Base-by-base conservation (phyloP, 1,140 invertebrate species). In the Rhyzopertha dominica region DNA sequence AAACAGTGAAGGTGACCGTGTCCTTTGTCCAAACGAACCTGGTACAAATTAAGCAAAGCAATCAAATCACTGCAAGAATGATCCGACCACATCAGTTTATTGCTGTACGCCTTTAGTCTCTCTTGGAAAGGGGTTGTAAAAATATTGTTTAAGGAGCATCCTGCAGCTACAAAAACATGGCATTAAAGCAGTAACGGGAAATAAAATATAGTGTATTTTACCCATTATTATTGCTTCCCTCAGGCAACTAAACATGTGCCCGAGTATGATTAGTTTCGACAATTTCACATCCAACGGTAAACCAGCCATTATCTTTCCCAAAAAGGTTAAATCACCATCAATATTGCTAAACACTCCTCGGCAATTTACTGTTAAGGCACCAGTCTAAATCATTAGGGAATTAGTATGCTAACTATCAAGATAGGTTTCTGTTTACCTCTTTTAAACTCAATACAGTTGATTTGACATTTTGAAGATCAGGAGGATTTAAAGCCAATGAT, bases 291-390 rank as follows among this genome's bases (percentile, higher is more conserved):
- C 87, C 0, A 97, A 56, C 0, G 94, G 94, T 24, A 98, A 68
- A 30, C 67, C 65, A 0, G 85, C 80, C 80, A 96, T 87, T 0
- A 97, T 74, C 19, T 70, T 71, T 1, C 95, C 95, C 46, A 97
- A 70, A 64, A 82, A 85, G 0, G 92, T 97, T 9, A 98, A 56
- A 44, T 95, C 84, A n/a, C 94, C 94, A 70, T 97, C 92, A 24
- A 79, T 69, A 9, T 64, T 58, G 28, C 71, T 67, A 47, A 74
- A 70, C n/a, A 68, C 46, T 0, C 70, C 76, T 31, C 74, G 68
- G 12, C 74, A 49, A 0, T 69, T 78, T 23, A 79, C 72, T 16
- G 80, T 73, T 2, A 96, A 56, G 0, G 77, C 86, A 4, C 87
- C 86, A 8, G 76, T 55, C 77, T 49, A 29, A 35, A 52, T 58